A percentile compares a stretch with the other conserved stretches of the same genome.
Conservation (phyloP, 2,113 vertebrate genomes). For the Bos javanicus region DNA sequence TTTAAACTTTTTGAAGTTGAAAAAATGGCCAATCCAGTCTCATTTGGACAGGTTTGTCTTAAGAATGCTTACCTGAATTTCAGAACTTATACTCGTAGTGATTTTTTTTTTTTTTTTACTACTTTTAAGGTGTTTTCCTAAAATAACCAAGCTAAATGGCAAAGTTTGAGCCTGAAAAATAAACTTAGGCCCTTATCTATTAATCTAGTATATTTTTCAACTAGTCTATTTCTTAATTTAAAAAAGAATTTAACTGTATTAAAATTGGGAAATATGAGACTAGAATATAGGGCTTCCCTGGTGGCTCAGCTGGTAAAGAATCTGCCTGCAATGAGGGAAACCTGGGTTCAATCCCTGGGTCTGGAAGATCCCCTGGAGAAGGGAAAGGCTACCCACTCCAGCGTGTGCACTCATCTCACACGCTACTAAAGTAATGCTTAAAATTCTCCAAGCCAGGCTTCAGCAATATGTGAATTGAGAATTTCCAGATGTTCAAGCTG, state of each 20-base stretch:
- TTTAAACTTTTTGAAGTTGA: not conserved
- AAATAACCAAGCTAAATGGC: not conserved
- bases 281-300: not conserved
- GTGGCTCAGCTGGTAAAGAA: not conserved
- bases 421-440: too few relatives aligned
- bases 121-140: not conserved
- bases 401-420: too few relatives aligned
- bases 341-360: not conserved
- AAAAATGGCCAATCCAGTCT: not conserved
- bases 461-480: rapidly evolving
- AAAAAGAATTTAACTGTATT: not conserved
- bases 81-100: not conserved
- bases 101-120: not conserved
- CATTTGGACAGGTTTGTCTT: not conserved
- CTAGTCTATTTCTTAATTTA: not conserved
- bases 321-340: not conserved
- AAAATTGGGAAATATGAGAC: not conserved
- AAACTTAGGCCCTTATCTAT: not conserved
- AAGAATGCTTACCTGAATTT: not conserved
- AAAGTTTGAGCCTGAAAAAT: not conserved
- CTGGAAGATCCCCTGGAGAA: not conserved
- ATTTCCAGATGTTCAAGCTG: too few relatives aligned
- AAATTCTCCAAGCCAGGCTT: too few relatives aligned
- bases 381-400: not conserved
- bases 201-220: not conserved